These are phyloP conservation scores for Synergus itoensis DNA, from an alignment of 2,888 invertebrate genomes.

Conservation along the genomic window DNA sequence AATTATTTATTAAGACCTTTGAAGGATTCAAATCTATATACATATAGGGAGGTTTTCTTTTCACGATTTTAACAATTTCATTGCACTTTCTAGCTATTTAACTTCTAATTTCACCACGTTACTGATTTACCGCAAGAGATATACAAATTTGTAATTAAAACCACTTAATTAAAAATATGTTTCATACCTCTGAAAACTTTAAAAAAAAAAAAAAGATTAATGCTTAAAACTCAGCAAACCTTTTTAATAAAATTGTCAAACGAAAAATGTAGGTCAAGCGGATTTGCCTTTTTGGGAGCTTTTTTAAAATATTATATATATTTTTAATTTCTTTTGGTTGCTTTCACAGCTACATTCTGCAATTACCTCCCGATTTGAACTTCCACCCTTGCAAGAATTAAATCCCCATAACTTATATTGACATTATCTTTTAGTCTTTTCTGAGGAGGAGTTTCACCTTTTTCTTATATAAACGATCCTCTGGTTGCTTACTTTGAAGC, in stretches of 20 bases:
- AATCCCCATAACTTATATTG: not conserved
- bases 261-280: not conserved
- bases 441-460: not conserved
- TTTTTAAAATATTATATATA: not conserved
- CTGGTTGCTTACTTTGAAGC: conserved; percentile 27
- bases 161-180: not conserved
- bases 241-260: not conserved
- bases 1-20: not conserved
- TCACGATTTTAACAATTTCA: no score
- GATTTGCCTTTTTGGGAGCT: not conserved
- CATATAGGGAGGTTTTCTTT: not conserved
- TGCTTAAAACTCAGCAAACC: not conserved
- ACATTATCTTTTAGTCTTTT: not conserved
- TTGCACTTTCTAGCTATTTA: no score
- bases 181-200: not conserved
- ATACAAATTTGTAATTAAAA: not conserved
- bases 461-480: not conserved
- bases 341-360: not conserved
- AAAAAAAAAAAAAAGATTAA: not conserved
- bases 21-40: not conserved
- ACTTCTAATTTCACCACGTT: no score
- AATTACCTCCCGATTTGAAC: not conserved
- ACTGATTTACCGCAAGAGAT: no score
- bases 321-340: no score
- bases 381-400: no score